Evolutionary conservation across 2,113 vertebrate genomes (phyloP), one percentile per base, ranked within the genome.

Genomic region (Ophiodon elongatus): DNA sequence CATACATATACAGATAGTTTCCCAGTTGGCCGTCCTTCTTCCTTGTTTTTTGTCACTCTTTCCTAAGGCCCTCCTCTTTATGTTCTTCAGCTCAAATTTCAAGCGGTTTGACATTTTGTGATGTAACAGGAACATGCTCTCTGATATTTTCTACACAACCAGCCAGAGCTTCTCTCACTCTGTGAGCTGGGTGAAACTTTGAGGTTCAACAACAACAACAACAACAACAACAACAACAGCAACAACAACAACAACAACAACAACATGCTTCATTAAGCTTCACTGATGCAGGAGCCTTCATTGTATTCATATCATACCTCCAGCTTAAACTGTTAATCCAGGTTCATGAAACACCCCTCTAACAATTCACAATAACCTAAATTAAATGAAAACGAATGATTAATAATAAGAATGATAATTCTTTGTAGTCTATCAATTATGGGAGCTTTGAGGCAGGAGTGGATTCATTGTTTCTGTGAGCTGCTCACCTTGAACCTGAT

Each of bases 11-110:
- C 8, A 47, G 21, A 66, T 15, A 31, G 63, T 19, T 72, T 57
- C 9, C 0, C 3, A 60, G 21, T 31, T 1, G 23, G 6, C 21
- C 17, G 7, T 63, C 31, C 37, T 21, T 0, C 86, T 78, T 75
- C 39, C 66, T 31, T 35, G 33, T 57, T 5, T 75, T 66, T 39
- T 1, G 7, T 71, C 8, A 25, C 17, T 47, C 23, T 57, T 43
- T 23, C 7, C 50, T 25, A n/a, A 8, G 6, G 6, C 79, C 37
- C 63, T 54, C 84, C 84, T 84, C 82, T 75, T 71, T 29, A 31
- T 74, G 6, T 76, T 37, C 45, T 66, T 71, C 50, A 75, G 91
- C 11, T 93, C 90, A 89, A n/a, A 78, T 94, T 93, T 91, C 92
- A 92, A 37, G 50, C 65, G 47, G 54, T 68, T 14, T 2, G 3